Conservation (phyloP, 53 echinoderm and acorn worm species). For the Echinarachnius parma region DNA sequence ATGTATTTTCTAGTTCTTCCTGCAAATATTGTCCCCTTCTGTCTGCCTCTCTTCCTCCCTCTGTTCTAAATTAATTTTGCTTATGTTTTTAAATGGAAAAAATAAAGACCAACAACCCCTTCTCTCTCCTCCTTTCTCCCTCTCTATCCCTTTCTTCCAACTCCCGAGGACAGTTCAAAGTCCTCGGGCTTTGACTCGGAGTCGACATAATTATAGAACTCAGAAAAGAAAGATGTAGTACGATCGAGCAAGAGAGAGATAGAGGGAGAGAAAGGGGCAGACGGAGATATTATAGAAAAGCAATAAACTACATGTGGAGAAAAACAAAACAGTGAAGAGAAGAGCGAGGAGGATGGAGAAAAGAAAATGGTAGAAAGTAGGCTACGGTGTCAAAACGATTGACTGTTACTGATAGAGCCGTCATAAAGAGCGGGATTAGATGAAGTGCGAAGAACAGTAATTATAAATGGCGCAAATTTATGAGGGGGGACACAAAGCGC, state of each 20-base stretch:
- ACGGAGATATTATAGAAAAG: no score
- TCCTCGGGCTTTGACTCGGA: no score
- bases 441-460: no score
- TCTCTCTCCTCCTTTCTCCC: conserved; percentile 15
- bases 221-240: no score
- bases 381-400: conserved; percentile 48
- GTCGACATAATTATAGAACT: no score
- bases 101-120: conserved; percentile 12
- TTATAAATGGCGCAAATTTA: no score
- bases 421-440: conserved; percentile 15
- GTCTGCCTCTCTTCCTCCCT: not conserved
- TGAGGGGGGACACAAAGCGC: no score
- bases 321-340: no score
- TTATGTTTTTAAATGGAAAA: conserved; percentile 22
- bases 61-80: conserved; percentile 16
- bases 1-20: no score
- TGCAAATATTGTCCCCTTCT: conserved; percentile 21
- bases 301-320: no score
- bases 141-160: not conserved
- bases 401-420: conserved; percentile 27
- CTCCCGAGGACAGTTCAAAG: conserved; percentile 27
- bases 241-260: no score
- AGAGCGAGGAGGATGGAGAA: conserved; percentile 12
- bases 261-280: no score
- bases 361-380: conserved; percentile 3